Evolutionary conservation across 2,113 vertebrate species (phyloP), one percentile per base, ranked within the genome.

Genomic region (Ovibos moschatus): DNA sequence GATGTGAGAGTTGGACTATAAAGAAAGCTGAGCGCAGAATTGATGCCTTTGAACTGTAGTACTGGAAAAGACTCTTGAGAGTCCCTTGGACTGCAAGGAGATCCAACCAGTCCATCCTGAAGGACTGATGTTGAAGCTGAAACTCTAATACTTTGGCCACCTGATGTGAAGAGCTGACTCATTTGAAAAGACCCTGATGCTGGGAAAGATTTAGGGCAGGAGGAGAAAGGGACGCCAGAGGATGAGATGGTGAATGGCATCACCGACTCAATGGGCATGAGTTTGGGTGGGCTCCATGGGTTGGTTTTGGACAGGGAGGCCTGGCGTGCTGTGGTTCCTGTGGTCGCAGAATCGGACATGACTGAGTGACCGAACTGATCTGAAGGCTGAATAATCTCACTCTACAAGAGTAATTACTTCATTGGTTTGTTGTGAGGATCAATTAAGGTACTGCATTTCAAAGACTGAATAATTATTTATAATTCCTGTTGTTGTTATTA

Each of bases 291-390:
- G 17, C 17, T 67, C 17, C 4, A 0, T n/a, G 64, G 17, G 64
- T 67, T 67, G 64, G 17, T 67, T 9, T 11, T 36, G 64, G 17
- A 21, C 64, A 67, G 64, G n/a, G 4, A 67, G 64, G n/a, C 64
- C 64, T 67, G 64, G 17, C 1, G 0, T 67, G 64, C 64, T 67
- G 64, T 2, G 64, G 9, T 36, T 67, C 64, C n/a, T 67, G 17
- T 17, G 17, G 64, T 36, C 0, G 0, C 2, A 67, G 64, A 67
- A 16, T 67, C 0, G 1, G 64, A 67, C 4, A 67, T 0, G 2
- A 67, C 16, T 19, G 33, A 67, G 64, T 9, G 2, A 36, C 4
- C 21, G 17, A 36, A 67, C 64, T 36, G 7, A 67, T 21, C 33
- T 62, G 60, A 62, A 62, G 60, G 30, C 1, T 27, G 47, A 47